phyloP scores from a whole-genome alignment of 2,113 vertebrate species.

The Condylura cristata region DNA sequence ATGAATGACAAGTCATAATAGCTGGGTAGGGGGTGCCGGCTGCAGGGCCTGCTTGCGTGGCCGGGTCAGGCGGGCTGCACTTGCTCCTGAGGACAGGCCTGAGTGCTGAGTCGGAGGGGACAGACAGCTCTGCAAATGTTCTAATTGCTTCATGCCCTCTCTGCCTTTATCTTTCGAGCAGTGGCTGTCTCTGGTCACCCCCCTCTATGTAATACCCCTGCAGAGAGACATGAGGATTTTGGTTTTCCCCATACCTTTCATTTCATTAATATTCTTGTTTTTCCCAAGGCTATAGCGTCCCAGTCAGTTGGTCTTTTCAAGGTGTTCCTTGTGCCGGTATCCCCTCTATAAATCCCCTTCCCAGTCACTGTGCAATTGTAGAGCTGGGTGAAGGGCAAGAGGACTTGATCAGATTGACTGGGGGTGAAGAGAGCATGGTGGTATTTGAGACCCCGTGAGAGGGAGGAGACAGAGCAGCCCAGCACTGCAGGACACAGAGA shows the following conservation, averaged over 20 bases:
- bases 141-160: background rate
- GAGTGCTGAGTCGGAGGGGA: background rate
- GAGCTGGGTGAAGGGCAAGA: background rate
- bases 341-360: background rate
- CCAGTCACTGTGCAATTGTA: background rate
- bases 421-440: too few relatives aligned
- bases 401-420: background rate
- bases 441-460: background rate
- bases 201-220: background rate
- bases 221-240: background rate
- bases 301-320: background rate
- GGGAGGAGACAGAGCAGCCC: background rate
- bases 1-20: background rate
- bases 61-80: rapidly evolving
- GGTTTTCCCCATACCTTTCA: background rate
- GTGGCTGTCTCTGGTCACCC: background rate
- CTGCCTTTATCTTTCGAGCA: background rate
- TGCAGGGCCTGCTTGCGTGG: rapidly evolving
- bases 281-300: background rate
- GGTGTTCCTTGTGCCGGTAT: background rate
- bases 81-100: background rate
- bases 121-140: rapidly evolving
- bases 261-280: background rate
- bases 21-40: background rate
- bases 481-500: background rate